phyloP scores from a whole-genome alignment of 2,797 vertebrate genomes.

The Oceanodroma leucorhoa region DNA sequence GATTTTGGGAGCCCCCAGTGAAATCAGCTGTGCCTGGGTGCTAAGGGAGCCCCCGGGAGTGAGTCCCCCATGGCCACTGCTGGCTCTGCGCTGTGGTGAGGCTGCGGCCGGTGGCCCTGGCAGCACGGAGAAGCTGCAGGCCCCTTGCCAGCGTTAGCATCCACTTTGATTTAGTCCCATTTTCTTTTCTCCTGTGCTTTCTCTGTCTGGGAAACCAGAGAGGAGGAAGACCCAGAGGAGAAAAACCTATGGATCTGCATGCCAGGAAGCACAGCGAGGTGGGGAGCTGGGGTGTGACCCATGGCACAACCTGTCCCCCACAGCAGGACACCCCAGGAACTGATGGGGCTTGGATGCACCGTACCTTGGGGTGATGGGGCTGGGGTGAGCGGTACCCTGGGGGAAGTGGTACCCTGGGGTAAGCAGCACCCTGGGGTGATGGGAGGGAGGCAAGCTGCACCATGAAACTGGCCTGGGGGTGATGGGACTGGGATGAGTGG shows the following conservation, averaged over 20 bases:
- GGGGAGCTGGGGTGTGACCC: accelerated
- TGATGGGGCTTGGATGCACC: accelerated
- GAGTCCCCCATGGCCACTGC: background rate
- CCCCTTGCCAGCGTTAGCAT: accelerated
- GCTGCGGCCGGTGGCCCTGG: background rate
- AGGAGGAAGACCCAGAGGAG: background rate
- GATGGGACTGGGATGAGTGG: too few relatives aligned
- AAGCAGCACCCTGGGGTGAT: too few relatives aligned
- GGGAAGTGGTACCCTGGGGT: background rate
- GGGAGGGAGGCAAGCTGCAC: too few relatives aligned
- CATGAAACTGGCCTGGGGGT: too few relatives aligned
- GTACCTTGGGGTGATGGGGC: accelerated
- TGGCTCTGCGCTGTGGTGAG: accelerated
- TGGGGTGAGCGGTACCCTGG: too few relatives aligned
- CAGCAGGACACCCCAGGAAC: accelerated
- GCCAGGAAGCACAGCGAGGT: accelerated
- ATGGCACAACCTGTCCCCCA: accelerated
- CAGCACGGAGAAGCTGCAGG: background rate
- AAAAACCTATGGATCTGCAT: accelerated
- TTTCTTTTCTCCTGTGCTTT: background rate
- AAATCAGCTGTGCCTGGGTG: background rate
- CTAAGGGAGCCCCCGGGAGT: accelerated
- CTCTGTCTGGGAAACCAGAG: background rate
- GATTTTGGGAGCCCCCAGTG: accelerated
- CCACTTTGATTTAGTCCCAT: accelerated